Evolutionary conservation across 2,797 vertebrate genomes (phyloP).

Genomic region (Moxostoma hubbsi): DNA sequence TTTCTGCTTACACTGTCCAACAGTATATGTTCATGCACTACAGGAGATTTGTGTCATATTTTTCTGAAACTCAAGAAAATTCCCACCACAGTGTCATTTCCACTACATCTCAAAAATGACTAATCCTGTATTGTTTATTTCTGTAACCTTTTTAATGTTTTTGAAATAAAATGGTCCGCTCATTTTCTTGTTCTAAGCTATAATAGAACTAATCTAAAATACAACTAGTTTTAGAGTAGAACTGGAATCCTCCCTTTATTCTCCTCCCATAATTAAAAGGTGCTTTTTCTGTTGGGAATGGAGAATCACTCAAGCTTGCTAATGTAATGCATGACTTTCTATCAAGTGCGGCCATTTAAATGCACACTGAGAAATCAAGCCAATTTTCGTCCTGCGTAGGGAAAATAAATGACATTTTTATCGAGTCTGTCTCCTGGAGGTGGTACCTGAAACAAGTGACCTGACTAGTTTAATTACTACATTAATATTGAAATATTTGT

Average conservation of each 20-base stretch:
- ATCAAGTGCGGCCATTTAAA: conserved; percentile 64
- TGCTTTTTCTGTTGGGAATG: conserved; percentile 9
- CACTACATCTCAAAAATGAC: no score
- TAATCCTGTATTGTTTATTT: no score
- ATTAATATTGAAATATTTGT: conserved; percentile 83
- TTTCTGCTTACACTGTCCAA: no score
- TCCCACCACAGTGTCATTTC: no score
- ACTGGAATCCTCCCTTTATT: background rate
- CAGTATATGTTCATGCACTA: no score
- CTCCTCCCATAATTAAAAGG: conserved; percentile 19
- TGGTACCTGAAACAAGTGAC: conserved; percentile 72
- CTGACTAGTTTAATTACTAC: conserved; percentile 79
- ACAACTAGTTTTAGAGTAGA: conserved; percentile 2
- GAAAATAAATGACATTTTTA: conserved; percentile 75
- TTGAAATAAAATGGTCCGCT: no score
- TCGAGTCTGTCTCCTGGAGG: conserved; percentile 67
- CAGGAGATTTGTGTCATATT: no score
- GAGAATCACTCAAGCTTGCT: conserved; percentile 32
- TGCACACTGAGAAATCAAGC: conserved; percentile 69
- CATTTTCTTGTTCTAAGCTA: no score
- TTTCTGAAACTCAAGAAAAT: no score
- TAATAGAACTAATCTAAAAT: no score
- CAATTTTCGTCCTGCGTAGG: conserved; percentile 66
- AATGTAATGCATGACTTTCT: conserved; percentile 52
- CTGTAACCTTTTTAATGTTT: no score